Evolutionary conservation across 1,140 invertebrate species (phyloP).

Genomic region (Lordiphosa mommai): DNA sequence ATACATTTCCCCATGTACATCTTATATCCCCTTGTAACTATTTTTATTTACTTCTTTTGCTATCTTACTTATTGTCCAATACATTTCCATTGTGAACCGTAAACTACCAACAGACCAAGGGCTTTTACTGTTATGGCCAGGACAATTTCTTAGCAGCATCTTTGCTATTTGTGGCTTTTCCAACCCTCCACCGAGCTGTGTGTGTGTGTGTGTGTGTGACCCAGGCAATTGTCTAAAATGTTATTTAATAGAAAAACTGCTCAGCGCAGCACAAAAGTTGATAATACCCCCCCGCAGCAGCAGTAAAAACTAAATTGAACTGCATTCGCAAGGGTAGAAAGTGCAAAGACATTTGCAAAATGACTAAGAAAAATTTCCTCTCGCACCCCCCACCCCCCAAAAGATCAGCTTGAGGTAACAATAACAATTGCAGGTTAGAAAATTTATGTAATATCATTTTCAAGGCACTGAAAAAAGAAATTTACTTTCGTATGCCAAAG

Average conservation of each 20-base stretch:
- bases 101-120: conserved; percentile 14
- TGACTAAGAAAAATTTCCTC: conserved; percentile 54
- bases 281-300: not conserved
- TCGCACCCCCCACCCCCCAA: not conserved
- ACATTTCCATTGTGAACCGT: conserved; percentile 31
- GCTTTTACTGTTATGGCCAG: conserved; percentile 28
- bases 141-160: conserved; percentile 48
- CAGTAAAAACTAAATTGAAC: conserved; percentile 55
- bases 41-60: not conserved
- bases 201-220: conserved; percentile 1
- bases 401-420: conserved; percentile 13
- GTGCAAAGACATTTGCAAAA: conserved; percentile 66
- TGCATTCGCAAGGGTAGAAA: conserved; percentile 47
- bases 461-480: too few species aligned
- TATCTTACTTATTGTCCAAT: conserved; percentile 29
- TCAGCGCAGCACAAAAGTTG: conserved; percentile 38
- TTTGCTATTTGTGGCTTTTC: conserved; percentile 28
- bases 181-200: not conserved
- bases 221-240: conserved; percentile 65
- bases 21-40: conserved; percentile 11
- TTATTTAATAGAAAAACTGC: conserved; percentile 70
- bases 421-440: conserved; percentile 62
- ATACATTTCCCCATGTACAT: not conserved
- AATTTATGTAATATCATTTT: conserved; percentile 45
- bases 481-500: not conserved